These are phyloP conservation scores for Tipula unca DNA, from an alignment of 2,888 invertebrate genomes.

Conservation along the genomic window DNA sequence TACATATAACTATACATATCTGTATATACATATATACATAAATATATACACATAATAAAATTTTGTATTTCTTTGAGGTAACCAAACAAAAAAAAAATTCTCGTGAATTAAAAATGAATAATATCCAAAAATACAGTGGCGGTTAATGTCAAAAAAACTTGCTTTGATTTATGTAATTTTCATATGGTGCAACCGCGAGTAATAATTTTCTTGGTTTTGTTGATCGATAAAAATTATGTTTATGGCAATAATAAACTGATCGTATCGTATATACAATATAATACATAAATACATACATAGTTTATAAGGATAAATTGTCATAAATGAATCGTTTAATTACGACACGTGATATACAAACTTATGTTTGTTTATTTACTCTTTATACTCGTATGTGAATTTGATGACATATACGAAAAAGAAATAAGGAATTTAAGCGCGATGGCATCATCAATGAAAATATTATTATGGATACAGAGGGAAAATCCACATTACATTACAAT, in stretches of 20 bases:
- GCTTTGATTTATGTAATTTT: background rate
- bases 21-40: background rate
- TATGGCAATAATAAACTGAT: background rate
- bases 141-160: background rate
- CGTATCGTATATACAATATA: background rate
- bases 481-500: background rate
- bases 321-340: background rate
- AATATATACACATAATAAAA: background rate
- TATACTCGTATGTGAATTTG: background rate
- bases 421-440: background rate
- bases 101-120: background rate
- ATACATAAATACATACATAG: background rate
- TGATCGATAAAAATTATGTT: background rate
- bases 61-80: background rate
- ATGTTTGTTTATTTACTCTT: background rate
- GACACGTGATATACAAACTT: background rate
- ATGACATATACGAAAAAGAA: background rate
- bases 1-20: too few species aligned
- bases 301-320: background rate
- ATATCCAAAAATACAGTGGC: background rate
- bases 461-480: background rate
- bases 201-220: background rate
- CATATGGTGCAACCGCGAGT: background rate
- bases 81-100: background rate
- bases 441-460: background rate